phyloP scores from a whole-genome alignment of 2,888 invertebrate species.

The Drosophila recens region DNA sequence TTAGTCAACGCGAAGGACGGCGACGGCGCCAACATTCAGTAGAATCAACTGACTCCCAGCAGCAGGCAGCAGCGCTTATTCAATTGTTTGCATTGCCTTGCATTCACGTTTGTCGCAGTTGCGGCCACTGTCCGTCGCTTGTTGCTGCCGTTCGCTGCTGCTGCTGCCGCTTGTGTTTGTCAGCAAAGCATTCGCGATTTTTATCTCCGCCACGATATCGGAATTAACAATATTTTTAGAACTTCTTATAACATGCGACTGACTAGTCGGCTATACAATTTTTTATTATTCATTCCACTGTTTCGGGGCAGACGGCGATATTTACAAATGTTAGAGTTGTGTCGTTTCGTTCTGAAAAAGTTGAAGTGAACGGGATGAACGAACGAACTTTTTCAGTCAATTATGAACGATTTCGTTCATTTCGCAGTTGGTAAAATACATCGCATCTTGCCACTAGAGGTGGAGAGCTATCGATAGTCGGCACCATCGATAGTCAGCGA shows the following conservation, averaged over 20 bases:
- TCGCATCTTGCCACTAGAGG: too few relatives aligned
- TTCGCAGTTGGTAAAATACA: too few relatives aligned
- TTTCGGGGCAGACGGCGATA: constrained; percentile 58
- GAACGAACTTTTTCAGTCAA: too few relatives aligned
- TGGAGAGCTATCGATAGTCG: too few relatives aligned
- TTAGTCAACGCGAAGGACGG: constrained; percentile 35
- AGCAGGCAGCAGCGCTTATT: constrained; percentile 58
- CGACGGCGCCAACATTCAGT: constrained; percentile 29
- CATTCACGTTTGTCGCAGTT: constrained; percentile 50
- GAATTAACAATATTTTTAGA: constrained; percentile 41
- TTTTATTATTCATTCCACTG: constrained; percentile 32
- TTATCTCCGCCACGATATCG: neutral
- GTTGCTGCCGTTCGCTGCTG: constrained; percentile 22
- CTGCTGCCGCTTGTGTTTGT: constrained; percentile 20
- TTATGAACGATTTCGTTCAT: too few relatives aligned
- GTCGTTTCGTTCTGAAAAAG: too few relatives aligned
- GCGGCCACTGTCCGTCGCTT: constrained; percentile 39
- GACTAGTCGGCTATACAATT: constrained; percentile 14
- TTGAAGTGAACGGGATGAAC: too few relatives aligned
- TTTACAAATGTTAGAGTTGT: constrained; percentile 10
- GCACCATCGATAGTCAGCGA: too few relatives aligned
- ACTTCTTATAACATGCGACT: constrained; percentile 26
- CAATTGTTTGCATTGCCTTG: constrained; percentile 71
- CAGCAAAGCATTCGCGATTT: constrained; percentile 7
- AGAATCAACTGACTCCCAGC: constrained; percentile 21